Conservation (phyloP, 2,797 vertebrate species). For the Silurus aristotelis region DNA sequence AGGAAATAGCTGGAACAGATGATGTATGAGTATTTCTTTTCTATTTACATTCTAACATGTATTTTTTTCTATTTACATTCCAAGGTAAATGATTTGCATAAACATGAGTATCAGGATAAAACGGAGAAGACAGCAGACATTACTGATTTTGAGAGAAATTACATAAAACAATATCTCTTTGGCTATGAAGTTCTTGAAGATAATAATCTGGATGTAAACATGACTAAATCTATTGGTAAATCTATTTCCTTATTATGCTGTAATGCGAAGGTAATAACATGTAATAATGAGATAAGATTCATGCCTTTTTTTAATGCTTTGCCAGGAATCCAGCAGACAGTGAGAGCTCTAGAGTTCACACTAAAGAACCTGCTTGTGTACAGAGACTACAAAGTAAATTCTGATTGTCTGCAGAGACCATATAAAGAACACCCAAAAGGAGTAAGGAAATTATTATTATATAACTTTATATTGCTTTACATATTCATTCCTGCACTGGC, state of each 20-base stretch:
- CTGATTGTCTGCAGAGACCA: conserved; percentile 70
- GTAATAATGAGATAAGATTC: not conserved
- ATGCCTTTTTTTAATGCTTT: conserved; percentile 31
- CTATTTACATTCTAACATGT: not conserved
- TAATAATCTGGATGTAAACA: conserved; percentile 64
- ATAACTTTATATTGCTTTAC: not conserved
- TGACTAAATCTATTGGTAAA: conserved; percentile 73
- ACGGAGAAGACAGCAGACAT: conserved; percentile 26
- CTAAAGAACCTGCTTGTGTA: conserved; percentile 77
- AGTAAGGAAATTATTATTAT: conserved; percentile 62
- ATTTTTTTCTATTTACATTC: not conserved
- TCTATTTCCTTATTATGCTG: not conserved
- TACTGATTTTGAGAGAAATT: conserved; percentile 37
- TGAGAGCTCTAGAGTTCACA: conserved; percentile 72
- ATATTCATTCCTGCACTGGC: not conserved
- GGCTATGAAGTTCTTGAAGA: conserved; percentile 70
- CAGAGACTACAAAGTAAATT: conserved; percentile 70
- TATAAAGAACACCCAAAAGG: conserved; percentile 65
- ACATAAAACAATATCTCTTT: conserved; percentile 44
- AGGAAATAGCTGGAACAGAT: not conserved
- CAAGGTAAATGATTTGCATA: conserved; percentile 65
- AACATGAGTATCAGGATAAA: conserved; percentile 37
- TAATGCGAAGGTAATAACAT: not conserved
- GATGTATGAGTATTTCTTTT: not conserved
- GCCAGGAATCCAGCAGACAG: conserved; percentile 83